Evolutionary conservation across 2,888 invertebrate species (phyloP).

Genomic region (Lomographa bimaculata): DNA sequence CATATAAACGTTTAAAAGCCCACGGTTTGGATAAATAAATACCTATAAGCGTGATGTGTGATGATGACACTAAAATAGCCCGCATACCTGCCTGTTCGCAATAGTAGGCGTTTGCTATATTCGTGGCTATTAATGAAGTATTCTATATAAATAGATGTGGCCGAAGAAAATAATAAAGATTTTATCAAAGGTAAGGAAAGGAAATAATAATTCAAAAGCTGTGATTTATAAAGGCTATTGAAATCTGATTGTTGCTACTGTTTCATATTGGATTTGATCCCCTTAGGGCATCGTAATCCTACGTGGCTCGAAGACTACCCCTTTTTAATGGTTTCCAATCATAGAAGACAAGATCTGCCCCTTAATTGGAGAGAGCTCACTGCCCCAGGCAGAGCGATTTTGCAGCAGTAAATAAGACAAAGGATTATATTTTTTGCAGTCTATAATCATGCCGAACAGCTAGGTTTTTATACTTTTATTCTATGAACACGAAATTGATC

Average conservation of each 20-base stretch:
- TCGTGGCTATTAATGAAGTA: too few relatives aligned
- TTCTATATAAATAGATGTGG: not conserved
- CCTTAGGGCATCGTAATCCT: slow-evolving; percentile 50
- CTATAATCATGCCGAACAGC: slow-evolving; percentile 17
- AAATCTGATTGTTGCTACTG: slow-evolving; percentile 57
- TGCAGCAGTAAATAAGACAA: slow-evolving; percentile 23
- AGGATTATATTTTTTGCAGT: slow-evolving; percentile 21
- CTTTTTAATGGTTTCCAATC: slow-evolving; percentile 66
- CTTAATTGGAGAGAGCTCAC: slow-evolving; percentile 68
- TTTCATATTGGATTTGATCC: slow-evolving; percentile 55
- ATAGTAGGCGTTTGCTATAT: slow-evolving; percentile 3
- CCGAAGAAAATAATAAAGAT: slow-evolving; percentile 3
- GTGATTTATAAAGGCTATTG: slow-evolving; percentile 43
- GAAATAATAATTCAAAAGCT: slow-evolving; percentile 8
- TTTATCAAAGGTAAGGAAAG: slow-evolving; percentile 3
- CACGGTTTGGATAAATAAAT: slow-evolving; percentile 21
- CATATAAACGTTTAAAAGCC: slow-evolving; percentile 44
- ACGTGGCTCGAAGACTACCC: slow-evolving; percentile 47
- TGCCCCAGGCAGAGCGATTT: slow-evolving; percentile 49
- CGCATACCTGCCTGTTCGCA: slow-evolving; percentile 6
- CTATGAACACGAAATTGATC: slow-evolving; percentile 4
- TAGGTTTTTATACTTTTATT: slow-evolving; percentile 11
- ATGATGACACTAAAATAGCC: slow-evolving; percentile 23
- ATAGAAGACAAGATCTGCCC: slow-evolving; percentile 66
- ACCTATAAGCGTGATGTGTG: too few relatives aligned